These are phyloP conservation scores for Pseudopleuronectes americanus DNA, from an alignment of 2,797 vertebrate genomes.

Conservation along the genomic window DNA sequence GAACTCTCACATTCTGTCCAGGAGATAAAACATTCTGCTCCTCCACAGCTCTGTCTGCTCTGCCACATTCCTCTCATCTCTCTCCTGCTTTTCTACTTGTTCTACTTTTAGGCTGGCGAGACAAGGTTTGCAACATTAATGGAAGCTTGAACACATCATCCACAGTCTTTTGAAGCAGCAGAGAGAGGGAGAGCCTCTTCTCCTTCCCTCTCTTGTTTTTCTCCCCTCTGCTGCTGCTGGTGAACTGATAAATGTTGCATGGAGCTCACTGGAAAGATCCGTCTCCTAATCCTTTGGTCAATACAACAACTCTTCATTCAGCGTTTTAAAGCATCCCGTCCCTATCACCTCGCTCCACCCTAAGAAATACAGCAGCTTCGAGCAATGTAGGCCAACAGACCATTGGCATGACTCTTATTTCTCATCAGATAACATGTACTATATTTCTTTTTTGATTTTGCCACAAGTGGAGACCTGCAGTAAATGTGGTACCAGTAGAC, in stretches of 20 bases:
- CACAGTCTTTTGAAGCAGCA: slow-evolving; percentile 35
- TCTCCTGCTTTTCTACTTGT: slow-evolving; percentile 27
- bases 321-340: slow-evolving; percentile 41
- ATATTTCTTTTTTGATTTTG: not conserved
- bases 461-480: not conserved
- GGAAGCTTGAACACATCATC: slow-evolving; percentile 48
- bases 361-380: slow-evolving; percentile 44
- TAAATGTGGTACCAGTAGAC: not conserved
- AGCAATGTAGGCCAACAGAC: not conserved
- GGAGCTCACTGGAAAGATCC: slow-evolving; percentile 56
- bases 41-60: slow-evolving; percentile 20
- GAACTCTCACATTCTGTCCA: slow-evolving; percentile 3
- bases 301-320: slow-evolving; percentile 48
- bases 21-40: slow-evolving; percentile 14
- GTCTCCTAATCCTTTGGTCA: slow-evolving; percentile 64
- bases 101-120: slow-evolving; percentile 33
- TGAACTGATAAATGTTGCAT: slow-evolving; percentile 69
- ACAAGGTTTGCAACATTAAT: slow-evolving; percentile 65
- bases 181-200: slow-evolving; percentile 2
- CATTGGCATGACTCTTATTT: slow-evolving; percentile 4
- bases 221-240: slow-evolving; percentile 50
- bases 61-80: slow-evolving; percentile 7
- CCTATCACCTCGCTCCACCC: slow-evolving; percentile 14
- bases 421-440: not conserved
- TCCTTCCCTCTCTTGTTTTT: slow-evolving; percentile 11